Evolutionary conservation across 2,797 vertebrate species (phyloP), one percentile per base, ranked within the genome.

Genomic region (Acanthopagrus latus): DNA sequence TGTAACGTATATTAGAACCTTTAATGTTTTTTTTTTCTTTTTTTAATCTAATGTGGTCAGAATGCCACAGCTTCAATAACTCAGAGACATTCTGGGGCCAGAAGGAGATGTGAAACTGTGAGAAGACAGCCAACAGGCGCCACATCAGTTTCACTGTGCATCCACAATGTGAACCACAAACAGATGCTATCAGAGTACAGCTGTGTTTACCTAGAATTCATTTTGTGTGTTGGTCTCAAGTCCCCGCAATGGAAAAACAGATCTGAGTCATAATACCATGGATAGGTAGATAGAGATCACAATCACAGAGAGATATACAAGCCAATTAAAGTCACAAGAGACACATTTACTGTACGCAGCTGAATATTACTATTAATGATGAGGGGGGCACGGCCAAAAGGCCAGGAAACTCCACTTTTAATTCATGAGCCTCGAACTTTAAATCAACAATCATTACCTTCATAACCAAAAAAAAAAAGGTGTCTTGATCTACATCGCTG

Each of bases 51-150:
- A 64, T 23, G 17, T 23, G n/a, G 13, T 29, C 57, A 64, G 11
- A 62, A 23, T 44, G 23, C 4, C n/a, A 51, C 13, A 16, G 0
- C 21, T 52, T 23, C 0, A 11, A 20, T 43, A 54, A 13, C 52
- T 74, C 1, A 50, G 20, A 64, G 23, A 70, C 21, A 21, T 17
- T 8, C 25, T 23, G 10, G 16, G 4, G 7, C 5, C 10, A 41
- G 9, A 29, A 38, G 0, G 38, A 64, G 80, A 89, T 83, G 76
- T 74, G 65, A 87, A 82, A 87, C 23, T n/a, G 44, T 25, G 20
- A 2, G 0, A n/a, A 11, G 17, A 38, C n/a, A 23, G n/a, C 6
- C 21, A 16, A 21, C 7, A 27, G 69, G 44, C 27, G 2, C 43
- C 62, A 64, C 17, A 25, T 10, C 5, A 51, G 16, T 60, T 60